Evolutionary conservation across 2,113 vertebrate genomes (phyloP).

Genomic region (Callithrix jacchus): DNA sequence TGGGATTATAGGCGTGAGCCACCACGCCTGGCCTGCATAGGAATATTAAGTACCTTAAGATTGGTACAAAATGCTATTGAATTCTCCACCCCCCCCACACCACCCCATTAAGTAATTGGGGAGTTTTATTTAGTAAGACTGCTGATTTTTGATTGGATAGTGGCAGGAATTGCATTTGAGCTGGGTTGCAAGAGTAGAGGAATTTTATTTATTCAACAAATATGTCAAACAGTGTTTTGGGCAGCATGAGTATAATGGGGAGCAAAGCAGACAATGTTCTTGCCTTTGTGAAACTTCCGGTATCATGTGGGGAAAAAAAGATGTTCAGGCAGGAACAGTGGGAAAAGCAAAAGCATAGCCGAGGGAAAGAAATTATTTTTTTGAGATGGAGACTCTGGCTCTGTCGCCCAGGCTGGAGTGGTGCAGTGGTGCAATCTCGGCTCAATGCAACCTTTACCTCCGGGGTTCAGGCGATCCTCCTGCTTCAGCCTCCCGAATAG

Average conservation of each 20-base stretch:
- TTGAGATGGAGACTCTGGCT: no score
- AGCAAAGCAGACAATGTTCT: background rate
- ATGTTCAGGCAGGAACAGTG: background rate
- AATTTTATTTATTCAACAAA: background rate
- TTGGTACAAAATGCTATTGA: background rate
- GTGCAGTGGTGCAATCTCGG: no score
- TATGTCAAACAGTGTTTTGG: background rate
- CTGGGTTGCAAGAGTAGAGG: background rate
- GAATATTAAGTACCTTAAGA: background rate
- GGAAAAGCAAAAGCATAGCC: background rate
- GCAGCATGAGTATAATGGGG: background rate
- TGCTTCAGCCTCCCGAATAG: no score
- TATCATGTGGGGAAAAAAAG: background rate
- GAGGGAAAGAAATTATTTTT: background rate
- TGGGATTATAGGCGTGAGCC: no score
- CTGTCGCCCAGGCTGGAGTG: no score
- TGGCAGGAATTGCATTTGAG: background rate
- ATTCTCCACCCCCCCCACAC: background rate
- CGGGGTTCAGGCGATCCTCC: no score
- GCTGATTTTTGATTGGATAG: background rate
- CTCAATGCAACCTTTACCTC: no score
- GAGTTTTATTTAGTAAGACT: background rate
- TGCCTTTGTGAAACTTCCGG: background rate
- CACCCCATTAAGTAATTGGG: background rate
- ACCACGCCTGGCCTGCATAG: no score